Evolutionary conservation across 1,140 invertebrate species (phyloP).

Genomic region (Diploscapter pachys): DNA sequence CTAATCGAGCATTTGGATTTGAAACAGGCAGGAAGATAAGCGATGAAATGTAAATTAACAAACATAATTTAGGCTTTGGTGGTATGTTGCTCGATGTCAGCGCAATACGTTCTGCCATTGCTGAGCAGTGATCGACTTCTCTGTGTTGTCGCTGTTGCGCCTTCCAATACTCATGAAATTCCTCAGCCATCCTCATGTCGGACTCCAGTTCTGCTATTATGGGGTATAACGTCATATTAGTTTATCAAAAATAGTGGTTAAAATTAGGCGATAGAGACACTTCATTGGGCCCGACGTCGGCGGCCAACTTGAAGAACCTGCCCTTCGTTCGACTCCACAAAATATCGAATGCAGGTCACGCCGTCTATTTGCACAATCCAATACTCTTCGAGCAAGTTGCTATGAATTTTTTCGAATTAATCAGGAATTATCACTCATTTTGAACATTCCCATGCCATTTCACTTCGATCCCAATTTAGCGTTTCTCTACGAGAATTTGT

Average conservation of each 20-base stretch:
- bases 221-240: constrained; percentile 11
- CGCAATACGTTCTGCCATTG: constrained; percentile 30
- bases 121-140: constrained; percentile 12
- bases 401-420: constrained; percentile 29
- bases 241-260: constrained; percentile 1
- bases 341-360: constrained; percentile 25
- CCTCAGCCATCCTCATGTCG: constrained; percentile 4
- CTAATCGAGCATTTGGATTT: constrained; percentile 20
- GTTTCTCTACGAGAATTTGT: too few relatives aligned
- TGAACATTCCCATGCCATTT: not conserved
- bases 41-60: not conserved
- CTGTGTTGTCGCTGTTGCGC: constrained; percentile 26
- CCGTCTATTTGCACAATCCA: constrained; percentile 30
- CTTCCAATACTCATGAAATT: constrained; percentile 30
- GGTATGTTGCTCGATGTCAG: constrained; percentile 27
- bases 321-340: constrained; percentile 12
- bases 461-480: too few relatives aligned
- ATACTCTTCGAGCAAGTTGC: constrained; percentile 15
- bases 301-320: constrained; percentile 22
- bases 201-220: constrained; percentile 26
- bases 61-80: constrained; percentile 17
- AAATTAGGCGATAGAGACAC: constrained; percentile 32
- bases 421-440: constrained; percentile 25
- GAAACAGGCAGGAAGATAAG: constrained; percentile 6
- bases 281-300: constrained; percentile 28